Evolutionary conservation across 2,113 vertebrate species (phyloP), one percentile per base, ranked within the genome.

Genomic region (Tenrec ecaudatus): DNA sequence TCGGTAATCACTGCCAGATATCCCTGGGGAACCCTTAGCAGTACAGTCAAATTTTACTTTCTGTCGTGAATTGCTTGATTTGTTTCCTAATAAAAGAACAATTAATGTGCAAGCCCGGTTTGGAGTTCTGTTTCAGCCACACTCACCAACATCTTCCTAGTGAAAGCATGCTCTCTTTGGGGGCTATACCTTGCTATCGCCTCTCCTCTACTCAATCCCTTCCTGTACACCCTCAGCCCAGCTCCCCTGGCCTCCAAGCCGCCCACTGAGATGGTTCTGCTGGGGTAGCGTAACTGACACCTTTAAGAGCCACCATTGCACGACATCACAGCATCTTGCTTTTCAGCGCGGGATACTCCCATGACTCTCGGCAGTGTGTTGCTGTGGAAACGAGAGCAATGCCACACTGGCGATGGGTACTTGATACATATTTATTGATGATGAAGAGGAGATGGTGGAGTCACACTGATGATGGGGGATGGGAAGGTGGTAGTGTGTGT

Each of bases 351-450:
- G 95, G 96, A 96, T 96, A 88, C 90, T 96, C 93, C 88, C 88
- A 4, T 95, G 96, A 88, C 96, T 95, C 89, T 22, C 94, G 16
- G 17, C 66, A 91, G 92, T 92, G 85, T 95, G 98, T 98, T 98
- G 94, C 98, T 96, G 97, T 97, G 97, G 98, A 97, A 98, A 98
- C 98, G 80, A 1, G n/a, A 94, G 94, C 76, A 89, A 89, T 93
- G 95, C 96, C 95, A 80, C 86, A 94, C 90, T 95, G 96, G 95
- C 94, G 27, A 92, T 92, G 95, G 95, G 94, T 88, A 93, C 92
- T 93, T 95, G 93, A 96, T 97, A 96, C 94, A 95, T 95, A 96
- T 98, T 96, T 97, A 90, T 95, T 92, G 97, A 96, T 81, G 97
- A 96, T 93, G 82, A 82, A 78, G 94, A 88, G 92, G 3, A 95